Evolutionary conservation across 2,888 invertebrate species (phyloP).

Genomic region (Tetragnatha montana): DNA sequence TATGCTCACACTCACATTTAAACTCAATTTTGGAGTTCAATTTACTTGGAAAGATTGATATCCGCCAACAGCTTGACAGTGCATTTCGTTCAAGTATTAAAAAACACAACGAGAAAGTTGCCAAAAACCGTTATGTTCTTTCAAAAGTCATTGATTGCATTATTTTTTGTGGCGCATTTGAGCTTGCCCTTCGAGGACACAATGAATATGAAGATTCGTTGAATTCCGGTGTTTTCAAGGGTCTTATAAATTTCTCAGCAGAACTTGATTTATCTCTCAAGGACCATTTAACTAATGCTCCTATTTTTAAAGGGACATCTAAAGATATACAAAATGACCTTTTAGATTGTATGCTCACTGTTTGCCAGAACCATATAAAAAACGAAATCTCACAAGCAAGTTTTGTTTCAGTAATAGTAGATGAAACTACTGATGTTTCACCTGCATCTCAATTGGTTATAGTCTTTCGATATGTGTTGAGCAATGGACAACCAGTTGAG

Average conservation of each 20-base stretch:
- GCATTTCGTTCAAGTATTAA: neutral
- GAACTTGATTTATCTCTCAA: constrained; percentile 73
- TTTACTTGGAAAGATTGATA: no score
- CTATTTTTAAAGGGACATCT: constrained; percentile 1
- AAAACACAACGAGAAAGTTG: neutral
- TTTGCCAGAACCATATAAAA: constrained; percentile 66
- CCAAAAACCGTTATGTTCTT: neutral
- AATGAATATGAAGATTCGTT: constrained; percentile 73
- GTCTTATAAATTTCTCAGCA: constrained; percentile 74
- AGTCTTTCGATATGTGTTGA: constrained; percentile 73
- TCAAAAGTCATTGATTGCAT: neutral
- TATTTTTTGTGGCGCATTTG: constrained; percentile 73
- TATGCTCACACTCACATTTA: no score
- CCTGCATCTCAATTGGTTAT: constrained; percentile 73
- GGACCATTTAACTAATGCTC: constrained; percentile 71
- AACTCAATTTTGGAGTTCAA: no score
- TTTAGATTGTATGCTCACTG: constrained; percentile 73
- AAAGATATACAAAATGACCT: constrained; percentile 74
- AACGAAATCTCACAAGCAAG: neutral
- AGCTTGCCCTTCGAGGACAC: constrained; percentile 74
- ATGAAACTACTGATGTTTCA: constrained; percentile 74
- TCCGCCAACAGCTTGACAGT: no score
- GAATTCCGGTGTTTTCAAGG: constrained; percentile 74
- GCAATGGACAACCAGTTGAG: constrained; percentile 72
- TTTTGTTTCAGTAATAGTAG: constrained; percentile 72